Percentiles rank a stretch among this genome's conserved stretches.
Conservation (phyloP, 2,888 invertebrate genomes). For the Hedychridium roseum region DNA sequence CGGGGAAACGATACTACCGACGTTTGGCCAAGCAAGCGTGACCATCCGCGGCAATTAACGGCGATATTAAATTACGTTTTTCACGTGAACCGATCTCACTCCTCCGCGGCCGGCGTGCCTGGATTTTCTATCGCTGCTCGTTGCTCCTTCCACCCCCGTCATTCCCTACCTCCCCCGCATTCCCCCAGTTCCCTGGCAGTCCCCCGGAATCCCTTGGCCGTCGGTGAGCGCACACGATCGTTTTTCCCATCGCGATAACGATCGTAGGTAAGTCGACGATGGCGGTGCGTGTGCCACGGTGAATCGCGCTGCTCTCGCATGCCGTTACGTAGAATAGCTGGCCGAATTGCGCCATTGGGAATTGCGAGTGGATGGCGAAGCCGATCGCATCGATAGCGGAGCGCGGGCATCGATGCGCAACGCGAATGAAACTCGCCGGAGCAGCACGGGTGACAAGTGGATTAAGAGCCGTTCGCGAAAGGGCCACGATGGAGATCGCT, state of each 20-base stretch:
- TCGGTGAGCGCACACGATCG: too few species aligned
- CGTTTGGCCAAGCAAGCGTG: conserved; percentile 13
- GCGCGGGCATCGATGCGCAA: conserved; percentile 11
- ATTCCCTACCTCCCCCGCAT: conserved; percentile 1
- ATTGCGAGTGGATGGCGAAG: neutral
- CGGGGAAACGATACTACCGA: conserved; percentile 27
- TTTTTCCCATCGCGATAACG: conserved; percentile 35
- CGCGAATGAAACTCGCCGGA: conserved; percentile 21
- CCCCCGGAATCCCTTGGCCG: too few species aligned
- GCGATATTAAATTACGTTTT: conserved; percentile 30
- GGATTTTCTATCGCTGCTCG: too few species aligned
- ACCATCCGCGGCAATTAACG: conserved; percentile 30
- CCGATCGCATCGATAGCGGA: conserved; percentile 23
- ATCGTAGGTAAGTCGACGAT: conserved; percentile 31
- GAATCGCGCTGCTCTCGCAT: conserved; percentile 13
- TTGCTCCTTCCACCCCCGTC: neutral
- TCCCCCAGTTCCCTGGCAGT: too few species aligned
- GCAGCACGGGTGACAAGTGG: too few species aligned
- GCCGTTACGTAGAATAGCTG: conserved; percentile 19
- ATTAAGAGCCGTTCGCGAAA: too few species aligned
- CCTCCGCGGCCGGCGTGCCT: too few species aligned
- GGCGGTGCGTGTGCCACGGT: conserved; percentile 31
- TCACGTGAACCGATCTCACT: conserved; percentile 8
- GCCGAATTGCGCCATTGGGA: conserved; percentile 24
- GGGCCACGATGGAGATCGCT: too few species aligned